A percentile compares a stretch with the other conserved stretches of the same genome.
Conservation (phyloP, 2,113 vertebrate genomes). For the Dicaeum eximium region DNA sequence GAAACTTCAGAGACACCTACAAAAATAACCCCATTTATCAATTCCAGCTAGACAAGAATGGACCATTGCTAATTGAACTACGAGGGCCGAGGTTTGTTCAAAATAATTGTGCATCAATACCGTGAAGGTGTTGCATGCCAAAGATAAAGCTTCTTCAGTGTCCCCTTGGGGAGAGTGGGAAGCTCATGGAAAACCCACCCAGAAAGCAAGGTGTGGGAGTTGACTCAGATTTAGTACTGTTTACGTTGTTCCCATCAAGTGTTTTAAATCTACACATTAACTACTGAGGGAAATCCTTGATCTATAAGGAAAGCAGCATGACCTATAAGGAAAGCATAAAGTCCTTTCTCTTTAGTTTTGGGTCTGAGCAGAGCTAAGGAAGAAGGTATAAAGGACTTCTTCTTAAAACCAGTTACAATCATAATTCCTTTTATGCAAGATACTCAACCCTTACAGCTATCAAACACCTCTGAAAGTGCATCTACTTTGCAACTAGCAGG, state of each 20-base stretch:
- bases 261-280: neutral
- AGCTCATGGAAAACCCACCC: neutral
- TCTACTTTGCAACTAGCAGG: neutral
- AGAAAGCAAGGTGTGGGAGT: neutral
- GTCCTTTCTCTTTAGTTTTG: neutral
- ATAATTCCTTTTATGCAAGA: neutral
- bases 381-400: neutral
- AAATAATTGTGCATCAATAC: neutral
- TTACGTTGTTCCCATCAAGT: neutral
- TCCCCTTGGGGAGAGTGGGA: neutral
- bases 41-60: constrained; percentile 87
- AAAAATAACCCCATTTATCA: constrained; percentile 95
- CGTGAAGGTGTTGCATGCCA: neutral
- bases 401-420: neutral
- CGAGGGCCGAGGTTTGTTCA: constrained; percentile 89
- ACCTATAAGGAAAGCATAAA: neutral
- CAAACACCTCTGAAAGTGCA: neutral
- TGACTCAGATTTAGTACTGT: neutral
- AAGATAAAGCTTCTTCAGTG: neutral
- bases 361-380: neutral
- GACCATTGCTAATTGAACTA: constrained; percentile 90
- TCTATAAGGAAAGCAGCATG: neutral
- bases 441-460: neutral
- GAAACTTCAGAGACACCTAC: constrained; percentile 93
- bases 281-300: neutral